Conservation (phyloP, 2,888 invertebrate species). For the Caenorhabditis becei region DNA sequence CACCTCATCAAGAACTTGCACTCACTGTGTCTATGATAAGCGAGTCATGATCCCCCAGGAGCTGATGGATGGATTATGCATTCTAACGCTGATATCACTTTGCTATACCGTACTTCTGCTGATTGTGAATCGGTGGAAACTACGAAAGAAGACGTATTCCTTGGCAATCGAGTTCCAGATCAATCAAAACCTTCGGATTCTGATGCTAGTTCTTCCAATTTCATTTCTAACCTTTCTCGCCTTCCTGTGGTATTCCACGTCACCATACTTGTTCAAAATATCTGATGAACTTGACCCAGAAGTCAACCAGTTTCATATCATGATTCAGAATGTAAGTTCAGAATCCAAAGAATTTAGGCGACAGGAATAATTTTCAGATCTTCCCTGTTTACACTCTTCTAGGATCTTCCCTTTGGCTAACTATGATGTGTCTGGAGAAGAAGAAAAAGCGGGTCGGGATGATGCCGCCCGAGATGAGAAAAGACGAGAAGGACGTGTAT, state of each 20-base stretch:
- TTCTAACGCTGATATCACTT: constrained; percentile 15
- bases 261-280: background rate
- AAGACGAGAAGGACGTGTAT: constrained; percentile 47
- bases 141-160: constrained; percentile 49
- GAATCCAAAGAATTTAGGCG: too few relatives aligned
- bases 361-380: constrained; percentile 49
- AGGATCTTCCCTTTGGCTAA: constrained; percentile 29
- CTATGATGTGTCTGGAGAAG: constrained; percentile 39
- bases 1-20: constrained; percentile 24
- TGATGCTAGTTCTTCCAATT: constrained; percentile 35
- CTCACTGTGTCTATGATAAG: constrained; percentile 42
- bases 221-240: constrained; percentile 33
- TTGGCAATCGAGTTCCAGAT: constrained; percentile 56
- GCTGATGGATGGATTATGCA: constrained; percentile 26
- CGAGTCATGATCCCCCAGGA: constrained; percentile 15
- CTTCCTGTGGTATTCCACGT: constrained; percentile 30
- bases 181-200: constrained; percentile 49
- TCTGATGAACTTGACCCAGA: constrained; percentile 21
- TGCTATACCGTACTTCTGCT: constrained; percentile 23
- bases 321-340: constrained; percentile 43
- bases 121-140: constrained; percentile 33
- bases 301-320: constrained; percentile 33
- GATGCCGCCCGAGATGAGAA: constrained; percentile 23
- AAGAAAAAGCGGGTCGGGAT: constrained; percentile 34
- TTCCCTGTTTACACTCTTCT: constrained; percentile 47